Evolutionary conservation across 2,888 invertebrate genomes (phyloP), one percentile per base, ranked within the genome.

Genomic region (Dione juno): DNA sequence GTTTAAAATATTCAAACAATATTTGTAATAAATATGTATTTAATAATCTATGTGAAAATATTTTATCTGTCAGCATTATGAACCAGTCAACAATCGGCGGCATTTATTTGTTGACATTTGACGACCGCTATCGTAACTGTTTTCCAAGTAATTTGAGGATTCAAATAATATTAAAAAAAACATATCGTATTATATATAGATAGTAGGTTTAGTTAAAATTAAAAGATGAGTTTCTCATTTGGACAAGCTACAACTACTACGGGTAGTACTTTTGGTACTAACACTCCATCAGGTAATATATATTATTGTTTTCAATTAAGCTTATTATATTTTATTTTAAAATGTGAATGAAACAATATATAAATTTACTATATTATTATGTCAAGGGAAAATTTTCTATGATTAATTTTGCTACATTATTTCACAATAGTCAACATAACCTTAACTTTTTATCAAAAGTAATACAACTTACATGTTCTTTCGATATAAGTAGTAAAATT

Each of bases 211-310:
- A 48, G 16, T 63, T 35, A 13, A 63, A 52, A 53, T 41, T 37
- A 9, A 58, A 75, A 66, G 53, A 91, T 91, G 91, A 90, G 81
- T 86, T 88, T 86, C 71, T 81, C 74, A 67, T 89, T 91, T 67
- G 87, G 88, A 68, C 76, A 83, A 13, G 71, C 85, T 13, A 84
- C 88, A 28, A 89, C 92, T 14, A 88, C 90, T 8, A 61, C 88
- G 6, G 84, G 79, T 16, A 79, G 79, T 79, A 83, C 88, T 6
- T 92, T 92, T 73, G 89, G 90, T 41, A 87, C 89, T 43, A 75
- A 84, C 28, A 84, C 90, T 19, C 80, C 88, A n/a, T 81, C 88
- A 75, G 91, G 91, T 89, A 82, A 63, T 21, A 50, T 54, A 16
- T n/a, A 14, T 21, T 19, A 35, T 65, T 9, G 28, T 11, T 16